Conservation (phyloP, 1,140 invertebrate genomes). For the Achatina immaculata region DNA sequence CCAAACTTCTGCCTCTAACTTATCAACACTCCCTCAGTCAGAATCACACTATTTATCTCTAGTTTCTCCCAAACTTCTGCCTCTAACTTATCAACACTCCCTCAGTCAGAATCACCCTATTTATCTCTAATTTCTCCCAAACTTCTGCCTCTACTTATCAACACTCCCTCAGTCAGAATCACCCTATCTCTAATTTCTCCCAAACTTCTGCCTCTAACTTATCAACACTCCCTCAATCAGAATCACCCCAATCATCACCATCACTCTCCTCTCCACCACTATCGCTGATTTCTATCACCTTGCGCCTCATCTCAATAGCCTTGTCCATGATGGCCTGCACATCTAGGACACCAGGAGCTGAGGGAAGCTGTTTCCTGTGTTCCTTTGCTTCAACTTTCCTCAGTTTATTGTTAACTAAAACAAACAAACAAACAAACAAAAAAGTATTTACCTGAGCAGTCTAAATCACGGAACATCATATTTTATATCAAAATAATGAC, state of each 20-base stretch:
- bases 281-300: conserved; percentile 95
- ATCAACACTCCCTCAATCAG: conserved; percentile 6
- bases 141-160: no score
- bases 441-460: background rate
- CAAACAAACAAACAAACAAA: background rate
- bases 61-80: no score
- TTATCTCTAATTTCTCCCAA: no score
- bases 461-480: background rate
- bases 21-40: no score
- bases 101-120: no score
- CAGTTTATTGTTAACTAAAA: conserved; percentile 77
- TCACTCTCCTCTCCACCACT: conserved; percentile 85
- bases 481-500: background rate
- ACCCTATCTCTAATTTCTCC: background rate
- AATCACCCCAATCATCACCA: conserved; percentile 46
- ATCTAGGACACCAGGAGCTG: conserved; percentile 80
- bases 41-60: no score
- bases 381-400: conserved; percentile 92
- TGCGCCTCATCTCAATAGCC: conserved; percentile 77
- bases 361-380: conserved; percentile 79
- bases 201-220: no score
- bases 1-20: no score
- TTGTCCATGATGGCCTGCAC: conserved; percentile 92
- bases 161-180: background rate
- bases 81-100: no score